Percentiles rank a stretch among this genome's conserved stretches.
phyloP scores from a whole-genome alignment of 2,113 vertebrate genomes.

The Microtus richardsoni region DNA sequence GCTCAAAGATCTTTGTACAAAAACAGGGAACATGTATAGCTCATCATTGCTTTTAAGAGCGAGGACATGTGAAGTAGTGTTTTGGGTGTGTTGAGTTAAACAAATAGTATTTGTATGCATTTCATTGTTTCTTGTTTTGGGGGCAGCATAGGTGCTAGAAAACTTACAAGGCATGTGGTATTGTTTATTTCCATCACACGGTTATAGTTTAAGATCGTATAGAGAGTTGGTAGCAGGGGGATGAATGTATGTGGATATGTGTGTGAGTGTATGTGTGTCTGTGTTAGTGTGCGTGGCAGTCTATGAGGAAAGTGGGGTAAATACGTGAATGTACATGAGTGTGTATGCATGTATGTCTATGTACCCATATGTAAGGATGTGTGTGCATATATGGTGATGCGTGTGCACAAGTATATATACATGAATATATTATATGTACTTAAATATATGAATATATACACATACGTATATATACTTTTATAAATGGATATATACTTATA shows the following conservation, averaged over 20 bases:
- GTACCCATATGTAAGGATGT: too few species aligned
- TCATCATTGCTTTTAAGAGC: neutral
- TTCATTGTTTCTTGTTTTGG: neutral
- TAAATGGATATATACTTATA: too few species aligned
- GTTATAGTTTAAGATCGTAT: neutral
- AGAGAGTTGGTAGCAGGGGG: neutral
- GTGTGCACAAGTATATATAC: too few species aligned
- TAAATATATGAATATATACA: too few species aligned
- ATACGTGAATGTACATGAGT: neutral
- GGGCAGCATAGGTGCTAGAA: neutral
- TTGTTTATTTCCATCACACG: neutral
- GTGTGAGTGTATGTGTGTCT: neutral
- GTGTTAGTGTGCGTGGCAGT: neutral
- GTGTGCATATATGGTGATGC: neutral
- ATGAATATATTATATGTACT: too few species aligned
- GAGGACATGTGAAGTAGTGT: neutral
- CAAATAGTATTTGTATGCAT: neutral
- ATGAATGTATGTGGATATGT: neutral
- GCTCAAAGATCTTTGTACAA: neutral
- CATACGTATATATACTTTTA: too few species aligned
- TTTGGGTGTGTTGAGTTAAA: neutral
- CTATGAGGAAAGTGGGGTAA: neutral
- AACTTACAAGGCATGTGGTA: neutral
- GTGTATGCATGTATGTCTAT: neutral
- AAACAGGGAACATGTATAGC: too few species aligned